Evolutionary conservation across 1,140 invertebrate genomes (phyloP).

Genomic region (Holcopasites calliopsidis): DNA sequence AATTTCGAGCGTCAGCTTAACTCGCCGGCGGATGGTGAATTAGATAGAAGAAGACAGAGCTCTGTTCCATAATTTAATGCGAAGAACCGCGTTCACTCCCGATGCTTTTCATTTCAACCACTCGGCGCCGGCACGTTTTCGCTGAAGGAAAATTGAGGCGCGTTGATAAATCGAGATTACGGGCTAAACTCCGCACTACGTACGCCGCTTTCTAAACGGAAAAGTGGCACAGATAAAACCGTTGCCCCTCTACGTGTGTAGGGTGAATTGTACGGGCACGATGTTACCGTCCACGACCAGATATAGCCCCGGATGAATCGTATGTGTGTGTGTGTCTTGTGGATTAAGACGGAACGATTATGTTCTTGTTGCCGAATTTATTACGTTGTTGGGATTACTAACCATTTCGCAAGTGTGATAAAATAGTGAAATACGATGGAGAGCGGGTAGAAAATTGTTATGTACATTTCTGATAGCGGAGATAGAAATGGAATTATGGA

Average conservation of each 20-base stretch:
- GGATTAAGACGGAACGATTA: background rate
- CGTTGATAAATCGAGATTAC: slow-evolving; percentile 30
- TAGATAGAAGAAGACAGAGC: slow-evolving; percentile 33
- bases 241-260: background rate
- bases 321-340: background rate
- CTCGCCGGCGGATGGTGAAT: slow-evolving; percentile 27
- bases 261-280: background rate
- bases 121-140: background rate
- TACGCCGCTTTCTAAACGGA: background rate
- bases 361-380: too few relatives aligned
- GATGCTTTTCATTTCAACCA: slow-evolving; percentile 36
- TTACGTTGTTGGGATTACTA: too few relatives aligned
- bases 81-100: slow-evolving; percentile 22
- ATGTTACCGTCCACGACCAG: background rate
- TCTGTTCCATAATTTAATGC: slow-evolving; percentile 36
- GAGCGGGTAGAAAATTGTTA: too few relatives aligned
- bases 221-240: background rate
- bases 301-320: background rate
- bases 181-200: background rate
- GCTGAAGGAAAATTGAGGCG: slow-evolving; percentile 20
- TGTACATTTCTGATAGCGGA: too few relatives aligned
- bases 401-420: too few relatives aligned
- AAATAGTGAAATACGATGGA: too few relatives aligned
- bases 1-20: slow-evolving; percentile 38
- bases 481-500: too few relatives aligned